Percentiles rank a stretch among this genome's conserved stretches.
phyloP scores from a whole-genome alignment of 2,888 invertebrate genomes.

The Oxyteleia sp. region DNA sequence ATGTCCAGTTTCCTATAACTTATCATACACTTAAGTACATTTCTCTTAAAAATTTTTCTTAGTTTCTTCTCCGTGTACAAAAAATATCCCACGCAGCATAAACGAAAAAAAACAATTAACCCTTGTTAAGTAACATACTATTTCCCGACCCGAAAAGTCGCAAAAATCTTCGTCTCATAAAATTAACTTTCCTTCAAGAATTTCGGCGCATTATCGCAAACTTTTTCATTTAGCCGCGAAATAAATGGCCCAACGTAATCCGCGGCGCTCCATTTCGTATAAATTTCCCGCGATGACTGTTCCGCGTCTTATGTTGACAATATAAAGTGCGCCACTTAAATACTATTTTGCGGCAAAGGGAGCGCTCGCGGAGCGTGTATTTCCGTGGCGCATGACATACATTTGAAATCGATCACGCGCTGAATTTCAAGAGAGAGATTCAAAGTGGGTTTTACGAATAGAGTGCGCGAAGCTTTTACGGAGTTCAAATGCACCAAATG shows the following conservation, averaged over 20 bases:
- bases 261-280: conserved; percentile 30
- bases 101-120: too few species aligned
- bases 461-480: conserved; percentile 55
- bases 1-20: too few species aligned
- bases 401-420: conserved; percentile 69
- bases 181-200: conserved; percentile 20
- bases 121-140: too few species aligned
- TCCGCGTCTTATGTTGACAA: conserved; percentile 47
- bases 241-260: conserved; percentile 45
- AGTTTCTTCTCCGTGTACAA: too few species aligned
- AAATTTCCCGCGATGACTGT: conserved; percentile 47
- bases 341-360: conserved; percentile 60
- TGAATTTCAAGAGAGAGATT: conserved; percentile 65
- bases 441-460: conserved; percentile 61
- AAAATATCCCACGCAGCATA: too few species aligned
- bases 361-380: conserved; percentile 52
- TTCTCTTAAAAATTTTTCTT: too few species aligned
- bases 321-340: conserved; percentile 65
- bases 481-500: conserved; percentile 61
- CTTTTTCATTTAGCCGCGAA: conserved; percentile 28
- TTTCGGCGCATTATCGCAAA: conserved; percentile 14
- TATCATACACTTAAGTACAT: too few species aligned
- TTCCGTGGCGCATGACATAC: conserved; percentile 59
- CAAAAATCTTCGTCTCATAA: conserved; percentile 15
- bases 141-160: too few species aligned